Evolutionary conservation across 2,797 vertebrate genomes (phyloP), one percentile per base, ranked within the genome.

Genomic region (Ispidina lecontei): DNA sequence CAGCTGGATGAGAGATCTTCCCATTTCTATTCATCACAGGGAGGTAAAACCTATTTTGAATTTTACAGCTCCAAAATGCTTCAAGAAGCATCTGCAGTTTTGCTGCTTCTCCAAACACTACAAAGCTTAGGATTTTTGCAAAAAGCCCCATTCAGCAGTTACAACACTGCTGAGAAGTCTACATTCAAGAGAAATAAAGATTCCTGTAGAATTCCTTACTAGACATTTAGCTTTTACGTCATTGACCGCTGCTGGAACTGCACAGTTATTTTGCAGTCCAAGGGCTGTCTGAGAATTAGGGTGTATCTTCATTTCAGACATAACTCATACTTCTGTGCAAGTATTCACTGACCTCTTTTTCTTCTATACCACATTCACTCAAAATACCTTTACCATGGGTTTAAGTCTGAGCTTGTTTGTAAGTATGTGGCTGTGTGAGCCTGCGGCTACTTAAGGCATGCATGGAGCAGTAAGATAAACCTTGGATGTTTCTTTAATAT

Each of bases 271-370:
- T 79, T 93, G 77, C 88, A 94, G 80, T 84, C 91, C 73, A 87
- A 87, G 43, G 35, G 55, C 85, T 95, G 92, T 95, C 94, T 95
- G 82, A 91, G 85, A 93, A 94, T 89, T 80, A 92, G 93, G 94
- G 81, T 95, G 94, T 95, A 93, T 95, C 90, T 93, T 95, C 72
- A 84, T 95, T 96, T 95, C 93, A 96, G 92, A 95, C 95, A 94
- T 96, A 96, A 94, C 89, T 96, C 92, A 89, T 94, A 76, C 84
- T 89, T 89, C 72, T 90, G 69, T 94, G 69, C 90, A 95, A 95
- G 95, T 93, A 94, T 25, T 94, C 78, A 43, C 69, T 93, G 94
- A 71, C 81, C 69, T 95, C 81, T 84, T 89, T 96, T 87, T 64
- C 78, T 91, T 89, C 80, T 80, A 3, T 49, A 74, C 71, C 68